Conservation (phyloP, 2,113 vertebrate genomes). For the Mormoops blainvillei region DNA sequence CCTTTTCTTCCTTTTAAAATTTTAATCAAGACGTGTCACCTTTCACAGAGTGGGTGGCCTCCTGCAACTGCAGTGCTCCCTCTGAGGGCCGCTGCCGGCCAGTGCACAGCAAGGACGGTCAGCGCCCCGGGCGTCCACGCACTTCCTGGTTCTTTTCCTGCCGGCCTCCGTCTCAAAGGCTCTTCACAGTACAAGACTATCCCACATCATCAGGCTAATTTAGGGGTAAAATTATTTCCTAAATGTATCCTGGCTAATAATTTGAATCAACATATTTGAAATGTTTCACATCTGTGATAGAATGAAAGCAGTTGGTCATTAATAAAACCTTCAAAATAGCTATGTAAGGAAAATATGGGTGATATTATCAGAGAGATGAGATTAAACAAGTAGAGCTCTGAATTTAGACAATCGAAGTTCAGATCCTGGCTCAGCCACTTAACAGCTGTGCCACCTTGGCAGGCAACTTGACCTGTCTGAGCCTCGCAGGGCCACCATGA, state of each 20-base stretch:
- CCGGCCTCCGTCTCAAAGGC: neutral
- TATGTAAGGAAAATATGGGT: neutral
- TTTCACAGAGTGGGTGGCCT: conserved; percentile 14
- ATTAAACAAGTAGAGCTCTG: neutral
- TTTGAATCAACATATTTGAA: conserved; percentile 3
- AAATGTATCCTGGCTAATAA: neutral
- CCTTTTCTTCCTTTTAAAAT: conserved; percentile 55
- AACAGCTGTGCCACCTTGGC: neutral
- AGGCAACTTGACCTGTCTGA: neutral
- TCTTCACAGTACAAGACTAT: neutral
- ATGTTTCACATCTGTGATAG: neutral
- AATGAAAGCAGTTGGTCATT: neutral
- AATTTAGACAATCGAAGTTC: neutral
- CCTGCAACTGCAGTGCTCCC: neutral
- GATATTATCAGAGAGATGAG: neutral
- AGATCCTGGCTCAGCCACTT: neutral
- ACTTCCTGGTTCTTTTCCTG: neutral
- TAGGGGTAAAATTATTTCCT: conserved; percentile 13
- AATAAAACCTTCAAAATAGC: neutral
- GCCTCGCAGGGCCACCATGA: neutral
- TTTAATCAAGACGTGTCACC: conserved; percentile 54
- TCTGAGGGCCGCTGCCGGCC: neutral
- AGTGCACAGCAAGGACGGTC: neutral
- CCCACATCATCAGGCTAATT: neutral
- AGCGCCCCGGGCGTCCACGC: too few relatives aligned